These are phyloP conservation scores for Halcyon leucocephala DNA, from an alignment of 2,797 vertebrate genomes.

Conservation along the genomic window DNA sequence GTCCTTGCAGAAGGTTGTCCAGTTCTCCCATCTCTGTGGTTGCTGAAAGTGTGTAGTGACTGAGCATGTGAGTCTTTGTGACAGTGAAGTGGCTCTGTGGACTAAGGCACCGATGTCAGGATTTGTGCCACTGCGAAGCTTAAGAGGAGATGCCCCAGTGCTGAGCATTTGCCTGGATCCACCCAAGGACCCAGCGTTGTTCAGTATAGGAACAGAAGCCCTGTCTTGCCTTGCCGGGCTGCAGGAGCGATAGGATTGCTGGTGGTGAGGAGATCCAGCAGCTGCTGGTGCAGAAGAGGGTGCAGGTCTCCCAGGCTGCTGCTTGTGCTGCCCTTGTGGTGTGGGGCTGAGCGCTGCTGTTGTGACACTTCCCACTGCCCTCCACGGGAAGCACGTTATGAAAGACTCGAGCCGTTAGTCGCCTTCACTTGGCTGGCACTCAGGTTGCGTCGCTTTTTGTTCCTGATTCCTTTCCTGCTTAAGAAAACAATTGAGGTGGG, in stretches of 20 bases:
- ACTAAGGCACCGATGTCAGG: background rate
- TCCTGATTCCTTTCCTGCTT: background rate
- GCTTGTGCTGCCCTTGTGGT: background rate
- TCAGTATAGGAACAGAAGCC: background rate
- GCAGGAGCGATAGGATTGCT: rapidly evolving
- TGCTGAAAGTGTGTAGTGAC: background rate
- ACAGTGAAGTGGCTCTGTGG: background rate
- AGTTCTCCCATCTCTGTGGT: background rate
- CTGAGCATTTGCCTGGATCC: background rate
- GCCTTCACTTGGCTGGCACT: background rate
- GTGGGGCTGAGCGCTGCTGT: background rate
- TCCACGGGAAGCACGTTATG: background rate
- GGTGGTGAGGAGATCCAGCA: background rate
- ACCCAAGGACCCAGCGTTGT: background rate
- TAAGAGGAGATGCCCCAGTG: background rate
- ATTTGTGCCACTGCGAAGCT: background rate
- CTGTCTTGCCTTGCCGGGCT: background rate
- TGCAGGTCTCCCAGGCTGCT: background rate
- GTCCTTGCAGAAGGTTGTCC: background rate
- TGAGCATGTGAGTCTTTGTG: background rate
- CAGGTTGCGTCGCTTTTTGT: background rate
- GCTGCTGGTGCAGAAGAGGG: background rate
- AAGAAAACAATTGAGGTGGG: background rate
- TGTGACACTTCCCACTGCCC: background rate
- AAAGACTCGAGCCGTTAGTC: background rate